phyloP scores from a whole-genome alignment of 2,888 invertebrate genomes.

The Stratiomys singularior region DNA sequence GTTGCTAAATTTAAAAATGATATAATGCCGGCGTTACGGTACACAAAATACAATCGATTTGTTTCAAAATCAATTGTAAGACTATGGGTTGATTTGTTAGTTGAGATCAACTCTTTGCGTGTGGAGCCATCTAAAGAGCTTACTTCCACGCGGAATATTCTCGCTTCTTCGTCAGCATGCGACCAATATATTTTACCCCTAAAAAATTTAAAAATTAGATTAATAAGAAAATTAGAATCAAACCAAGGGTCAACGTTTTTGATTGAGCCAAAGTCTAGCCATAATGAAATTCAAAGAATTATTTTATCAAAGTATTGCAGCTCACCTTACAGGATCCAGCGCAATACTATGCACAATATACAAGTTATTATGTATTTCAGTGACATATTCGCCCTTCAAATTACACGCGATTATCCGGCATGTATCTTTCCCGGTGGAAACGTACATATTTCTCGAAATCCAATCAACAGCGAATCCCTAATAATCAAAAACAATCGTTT shows the following conservation, averaged over 20 bases:
- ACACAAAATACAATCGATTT: conserved; percentile 79
- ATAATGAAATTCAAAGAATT: no score
- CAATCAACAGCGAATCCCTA: conserved; percentile 83
- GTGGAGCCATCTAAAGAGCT: conserved; percentile 75
- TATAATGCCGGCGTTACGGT: conserved; percentile 68
- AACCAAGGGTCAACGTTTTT: no score
- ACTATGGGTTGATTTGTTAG: conserved; percentile 66
- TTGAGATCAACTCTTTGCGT: conserved; percentile 60
- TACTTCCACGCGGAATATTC: conserved; percentile 68
- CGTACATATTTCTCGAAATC: conserved; percentile 72
- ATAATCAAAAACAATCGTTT: no score
- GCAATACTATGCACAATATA: conserved; percentile 73
- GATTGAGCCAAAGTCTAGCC: no score
- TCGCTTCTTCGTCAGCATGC: conserved; percentile 64
- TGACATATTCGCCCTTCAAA: conserved; percentile 77
- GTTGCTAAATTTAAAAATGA: conserved; percentile 71
- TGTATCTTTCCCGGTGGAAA: conserved; percentile 70
- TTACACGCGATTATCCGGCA: conserved; percentile 75
- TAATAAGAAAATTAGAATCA: no score
- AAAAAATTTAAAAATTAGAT: conserved; percentile 26
- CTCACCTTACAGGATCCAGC: conserved; percentile 72
- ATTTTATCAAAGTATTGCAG: conserved; percentile 1
- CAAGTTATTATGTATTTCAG: conserved; percentile 63
- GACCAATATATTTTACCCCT: conserved; percentile 72
- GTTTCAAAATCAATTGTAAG: conserved; percentile 71